Percentiles rank a stretch among this genome's conserved stretches.
Conservation (phyloP, 2,888 invertebrate species). For the Lasioglossum pauxillum region DNA sequence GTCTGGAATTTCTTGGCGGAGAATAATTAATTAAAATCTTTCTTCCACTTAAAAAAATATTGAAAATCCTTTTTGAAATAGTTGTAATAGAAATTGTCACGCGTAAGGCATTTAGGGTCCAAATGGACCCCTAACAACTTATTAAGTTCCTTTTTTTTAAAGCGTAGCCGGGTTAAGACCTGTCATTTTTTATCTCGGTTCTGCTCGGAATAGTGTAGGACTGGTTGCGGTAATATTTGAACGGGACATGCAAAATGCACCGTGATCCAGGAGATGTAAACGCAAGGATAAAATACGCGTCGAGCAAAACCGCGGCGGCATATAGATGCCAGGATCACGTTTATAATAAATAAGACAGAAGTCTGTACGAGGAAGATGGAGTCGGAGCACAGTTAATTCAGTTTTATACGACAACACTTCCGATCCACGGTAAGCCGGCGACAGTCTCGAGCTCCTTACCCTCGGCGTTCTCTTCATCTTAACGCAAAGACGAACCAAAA, state of each 20-base stretch:
- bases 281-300: conserved; percentile 32
- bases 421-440: conserved; percentile 56
- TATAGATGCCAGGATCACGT: conserved; percentile 32
- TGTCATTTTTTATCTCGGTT: neutral
- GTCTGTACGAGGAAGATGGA: conserved; percentile 22
- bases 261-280: conserved; percentile 20
- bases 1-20: too few species aligned
- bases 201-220: neutral
- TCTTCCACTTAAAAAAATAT: too few species aligned
- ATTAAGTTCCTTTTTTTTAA: too few species aligned
- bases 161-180: too few species aligned
- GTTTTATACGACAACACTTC: conserved; percentile 61
- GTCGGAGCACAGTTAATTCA: conserved; percentile 53
- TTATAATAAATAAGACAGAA: conserved; percentile 57
- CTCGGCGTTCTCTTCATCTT: conserved; percentile 51
- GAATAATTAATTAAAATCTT: too few species aligned
- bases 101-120: too few species aligned
- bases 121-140: too few species aligned
- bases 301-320: neutral
- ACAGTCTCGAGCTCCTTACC: conserved; percentile 47
- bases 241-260: conserved; percentile 8
- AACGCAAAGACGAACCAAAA: conserved; percentile 59
- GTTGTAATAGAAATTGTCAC: too few species aligned
- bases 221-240: neutral
- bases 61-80: too few species aligned